These are phyloP conservation scores for Gymnocheta viridis DNA, from an alignment of 2,888 invertebrate species.

Conservation along the genomic window DNA sequence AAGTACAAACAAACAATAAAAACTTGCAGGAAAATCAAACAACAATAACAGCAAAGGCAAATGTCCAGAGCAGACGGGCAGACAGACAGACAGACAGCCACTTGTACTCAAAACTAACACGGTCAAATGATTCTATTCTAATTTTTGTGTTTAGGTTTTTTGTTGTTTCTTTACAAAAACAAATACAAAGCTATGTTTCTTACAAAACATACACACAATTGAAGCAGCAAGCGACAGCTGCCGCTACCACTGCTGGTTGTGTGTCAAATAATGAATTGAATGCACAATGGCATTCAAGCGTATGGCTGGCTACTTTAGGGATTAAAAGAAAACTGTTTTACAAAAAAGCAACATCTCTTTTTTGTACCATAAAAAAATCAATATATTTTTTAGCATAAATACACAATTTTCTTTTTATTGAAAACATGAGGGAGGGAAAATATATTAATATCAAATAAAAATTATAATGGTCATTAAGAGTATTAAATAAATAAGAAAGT, in stretches of 20 bases:
- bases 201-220: slow-evolving; percentile 26
- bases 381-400: slow-evolving; percentile 45
- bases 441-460: slow-evolving; percentile 10
- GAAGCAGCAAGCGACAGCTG: slow-evolving; percentile 44
- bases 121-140: slow-evolving; percentile 73
- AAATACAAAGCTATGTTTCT: background rate
- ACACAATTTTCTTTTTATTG: background rate
- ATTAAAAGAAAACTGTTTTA: slow-evolving; percentile 29
- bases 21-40: slow-evolving; percentile 22
- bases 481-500: background rate
- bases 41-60: slow-evolving; percentile 28
- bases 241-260: slow-evolving; percentile 23
- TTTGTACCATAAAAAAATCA: slow-evolving; percentile 35
- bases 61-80: slow-evolving; percentile 45
- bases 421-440: slow-evolving; percentile 26
- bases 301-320: slow-evolving; percentile 48
- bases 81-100: slow-evolving; percentile 41
- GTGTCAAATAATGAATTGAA: slow-evolving; percentile 3
- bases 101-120: slow-evolving; percentile 66
- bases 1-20: slow-evolving; percentile 9
- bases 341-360: slow-evolving; percentile 18
- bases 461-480: slow-evolving; percentile 42
- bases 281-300: slow-evolving; percentile 8
- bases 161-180: background rate
- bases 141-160: slow-evolving; percentile 42